These are phyloP conservation scores for Myiozetetes cayanensis DNA, from an alignment of 2,113 vertebrate species.

Conservation along the genomic window DNA sequence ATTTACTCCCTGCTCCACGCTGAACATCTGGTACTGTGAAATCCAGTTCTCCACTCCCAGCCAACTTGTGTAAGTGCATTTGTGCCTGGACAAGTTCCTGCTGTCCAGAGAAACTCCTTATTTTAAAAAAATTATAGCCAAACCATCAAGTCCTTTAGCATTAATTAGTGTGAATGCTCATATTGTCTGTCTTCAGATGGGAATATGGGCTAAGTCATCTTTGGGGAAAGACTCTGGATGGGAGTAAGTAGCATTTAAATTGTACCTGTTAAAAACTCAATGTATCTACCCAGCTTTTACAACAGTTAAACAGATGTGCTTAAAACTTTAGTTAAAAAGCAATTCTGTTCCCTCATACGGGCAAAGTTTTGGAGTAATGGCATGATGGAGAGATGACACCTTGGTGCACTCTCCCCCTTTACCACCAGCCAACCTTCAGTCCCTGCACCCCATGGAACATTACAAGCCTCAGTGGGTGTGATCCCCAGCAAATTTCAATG, in stretches of 20 bases:
- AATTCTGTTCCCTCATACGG: not conserved
- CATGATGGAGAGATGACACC: not conserved
- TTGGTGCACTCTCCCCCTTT: not conserved
- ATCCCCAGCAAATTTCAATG: not conserved
- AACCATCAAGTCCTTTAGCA: not conserved
- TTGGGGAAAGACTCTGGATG: not conserved
- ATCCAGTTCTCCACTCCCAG: not conserved
- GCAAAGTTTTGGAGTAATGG: not conserved
- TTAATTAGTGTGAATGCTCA: not conserved
- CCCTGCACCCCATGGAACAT: not conserved
- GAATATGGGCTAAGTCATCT: not conserved
- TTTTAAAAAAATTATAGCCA: not conserved
- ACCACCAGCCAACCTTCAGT: fast-evolving
- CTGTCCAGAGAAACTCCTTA: not conserved
- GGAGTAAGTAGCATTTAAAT: not conserved
- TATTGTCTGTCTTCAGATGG: not conserved
- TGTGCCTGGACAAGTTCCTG: not conserved
- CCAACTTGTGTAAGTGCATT: not conserved
- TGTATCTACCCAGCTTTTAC: not conserved
- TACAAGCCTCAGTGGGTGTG: not conserved
- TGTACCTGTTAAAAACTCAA: not conserved
- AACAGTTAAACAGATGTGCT: not conserved
- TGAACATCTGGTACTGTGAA: conserved; percentile 4
- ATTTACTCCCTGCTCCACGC: not conserved
- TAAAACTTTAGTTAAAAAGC: not conserved